phyloP scores from a whole-genome alignment of 2,888 invertebrate genomes.

The Eristalis pertinax region DNA sequence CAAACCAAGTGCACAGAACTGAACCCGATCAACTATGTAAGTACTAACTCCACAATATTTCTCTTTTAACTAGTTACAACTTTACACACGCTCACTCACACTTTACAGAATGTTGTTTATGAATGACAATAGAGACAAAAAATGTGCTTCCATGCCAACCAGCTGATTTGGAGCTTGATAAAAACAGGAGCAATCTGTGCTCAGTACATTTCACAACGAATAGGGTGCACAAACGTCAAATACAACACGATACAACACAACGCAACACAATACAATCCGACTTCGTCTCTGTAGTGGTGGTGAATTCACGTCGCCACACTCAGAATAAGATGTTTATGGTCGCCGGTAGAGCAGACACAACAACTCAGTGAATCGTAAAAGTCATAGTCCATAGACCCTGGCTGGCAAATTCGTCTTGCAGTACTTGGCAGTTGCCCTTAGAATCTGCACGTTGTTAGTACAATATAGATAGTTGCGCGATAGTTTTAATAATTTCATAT shows the following conservation, averaged over 20 bases:
- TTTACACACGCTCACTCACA: not conserved
- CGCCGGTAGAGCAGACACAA: conserved; percentile 18
- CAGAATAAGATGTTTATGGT: conserved; percentile 31
- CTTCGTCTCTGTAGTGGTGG: conserved; percentile 4
- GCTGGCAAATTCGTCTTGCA: conserved; percentile 32
- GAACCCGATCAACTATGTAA: too few species aligned
- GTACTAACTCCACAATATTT: too few species aligned
- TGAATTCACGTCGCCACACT: conserved; percentile 8
- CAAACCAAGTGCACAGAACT: too few species aligned
- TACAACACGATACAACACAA: conserved; percentile 6
- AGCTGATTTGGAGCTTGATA: conserved; percentile 33
- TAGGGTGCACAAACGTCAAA: not conserved
- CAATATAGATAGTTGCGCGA: not conserved
- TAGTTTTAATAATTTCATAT: not conserved
- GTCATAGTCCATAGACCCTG: conserved; percentile 11
- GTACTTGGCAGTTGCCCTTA: conserved; percentile 56
- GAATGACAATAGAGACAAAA: conserved; percentile 41
- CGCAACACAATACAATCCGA: conserved; percentile 37
- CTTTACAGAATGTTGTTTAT: conserved; percentile 14
- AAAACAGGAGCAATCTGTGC: conserved; percentile 9
- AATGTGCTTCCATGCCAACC: conserved; percentile 30
- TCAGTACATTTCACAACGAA: not conserved
- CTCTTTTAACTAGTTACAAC: not conserved
- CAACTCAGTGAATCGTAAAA: conserved; percentile 22
- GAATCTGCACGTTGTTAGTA: conserved; percentile 43